Evolutionary conservation across 2,113 vertebrate species (phyloP), one percentile per base, ranked within the genome.

Genomic region (Stegostoma tigrinum): DNA sequence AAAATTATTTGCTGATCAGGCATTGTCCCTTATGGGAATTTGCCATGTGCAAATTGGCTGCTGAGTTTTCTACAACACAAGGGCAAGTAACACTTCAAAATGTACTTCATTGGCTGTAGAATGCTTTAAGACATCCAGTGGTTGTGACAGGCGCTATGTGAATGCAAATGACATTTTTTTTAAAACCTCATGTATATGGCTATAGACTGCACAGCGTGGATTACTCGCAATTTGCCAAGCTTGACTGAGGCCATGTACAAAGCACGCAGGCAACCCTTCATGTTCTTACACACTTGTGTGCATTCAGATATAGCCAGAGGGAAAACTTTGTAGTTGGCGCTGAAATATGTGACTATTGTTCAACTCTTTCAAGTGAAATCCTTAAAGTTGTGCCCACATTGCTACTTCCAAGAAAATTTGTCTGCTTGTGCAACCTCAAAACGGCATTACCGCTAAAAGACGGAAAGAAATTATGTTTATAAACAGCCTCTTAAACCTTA

Each of bases 321-420:
- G 89, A 30, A 93, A 38, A 93, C 89, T 67, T 93, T 93, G 17
- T 91, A 93, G 64, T 64, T 64, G 64, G 89, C 89, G 66, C 55
- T 93, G 64, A 93, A 93, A 66, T 93, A 93, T 93, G 89, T 87
- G 61, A 38, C 89, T 66, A 67, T 93, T 93, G 89, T 93, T 93
- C n/a, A 19, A 93, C 38, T 67, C 89, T 93, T 93, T 93, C 34
- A 66, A 67, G 89, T 64, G 66, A 23, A 64, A 67, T 93, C 89
- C n/a, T 93, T 93, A 66, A 67, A 93, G 61, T 61, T 93, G 89
- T 67, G 61, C 89, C 80, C 89, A 67, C 34, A 66, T 12, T 38
- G 12, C 55, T 66, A 17, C 89, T 34, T 90, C 87, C 87, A 90
- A 90, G 24, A 61, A 90, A 90, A 66, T 93, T 19, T 23, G 61